A percentile compares a stretch with the other conserved stretches of the same genome.
Evolutionary conservation across 2,888 invertebrate genomes (phyloP).

Genomic region (Plemyria rubiginata): DNA sequence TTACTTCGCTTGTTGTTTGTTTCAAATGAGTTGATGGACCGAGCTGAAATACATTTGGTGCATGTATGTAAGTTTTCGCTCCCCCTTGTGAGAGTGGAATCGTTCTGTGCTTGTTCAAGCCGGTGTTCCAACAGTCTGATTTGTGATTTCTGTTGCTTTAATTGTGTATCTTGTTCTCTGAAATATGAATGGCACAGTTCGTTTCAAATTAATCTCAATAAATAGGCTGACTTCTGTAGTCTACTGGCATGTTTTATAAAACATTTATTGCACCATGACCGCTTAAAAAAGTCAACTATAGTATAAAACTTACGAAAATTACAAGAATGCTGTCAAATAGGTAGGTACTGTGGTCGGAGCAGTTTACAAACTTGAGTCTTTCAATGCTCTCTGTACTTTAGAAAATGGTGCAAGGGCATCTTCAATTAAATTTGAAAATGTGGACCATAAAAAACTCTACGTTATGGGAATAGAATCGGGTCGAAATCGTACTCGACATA

Average conservation of each 20-base stretch:
- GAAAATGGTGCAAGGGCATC: too few relatives aligned
- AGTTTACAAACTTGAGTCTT: too few relatives aligned
- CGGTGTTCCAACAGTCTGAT: conserved; percentile 50
- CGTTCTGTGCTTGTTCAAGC: conserved; percentile 37
- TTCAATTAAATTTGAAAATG: too few relatives aligned
- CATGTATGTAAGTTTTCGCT: conserved; percentile 21
- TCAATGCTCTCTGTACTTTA: too few relatives aligned
- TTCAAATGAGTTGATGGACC: background rate
- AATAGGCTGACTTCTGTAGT: background rate
- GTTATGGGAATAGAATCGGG: too few relatives aligned
- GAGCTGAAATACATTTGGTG: conserved; percentile 10
- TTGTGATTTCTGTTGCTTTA: conserved; percentile 57
- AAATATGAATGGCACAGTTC: conserved; percentile 14
- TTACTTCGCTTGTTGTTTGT: background rate
- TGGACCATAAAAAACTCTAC: too few relatives aligned
- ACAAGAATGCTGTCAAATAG: too few relatives aligned
- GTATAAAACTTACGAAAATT: too few relatives aligned
- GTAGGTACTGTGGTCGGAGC: too few relatives aligned
- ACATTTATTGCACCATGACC: too few relatives aligned
- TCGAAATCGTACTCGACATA: too few relatives aligned
- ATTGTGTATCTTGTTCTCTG: conserved; percentile 62
- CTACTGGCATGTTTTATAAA: background rate
- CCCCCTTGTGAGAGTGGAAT: conserved; percentile 15
- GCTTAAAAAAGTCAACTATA: too few relatives aligned
- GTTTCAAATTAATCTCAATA: background rate